A percentile compares a stretch with the other conserved stretches of the same genome.
Evolutionary conservation across 2,113 vertebrate genomes (phyloP).

Genomic region (western clawed frog (Xenopus tropicalis)): UCB_Xtro_10.0 CM004446.2:53428001-53428500

Average conservation of each 20-base stretch:
- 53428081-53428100: conserved; percentile 1
- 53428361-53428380: conserved; percentile 23
- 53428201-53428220: conserved; percentile 52
- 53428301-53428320: not conserved
- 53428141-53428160: not conserved
- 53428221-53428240: conserved; percentile 55
- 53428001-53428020: not conserved
- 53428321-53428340: not conserved
- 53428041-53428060: conserved; percentile 1
- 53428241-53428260: conserved; percentile 48
- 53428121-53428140: not conserved
- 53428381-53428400: no score
- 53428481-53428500: no score
- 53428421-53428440: no score
- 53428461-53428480: no score
- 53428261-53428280: not conserved
- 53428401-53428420: no score
- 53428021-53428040: not conserved
- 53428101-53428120: not conserved
- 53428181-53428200: conserved; percentile 48
- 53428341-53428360: not conserved
- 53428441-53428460: no score
- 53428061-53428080: not conserved
- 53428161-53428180: not conserved
- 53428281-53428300: not conserved